phyloP scores from a whole-genome alignment of 2,797 vertebrate species.

The Todus mexicanus region DNA sequence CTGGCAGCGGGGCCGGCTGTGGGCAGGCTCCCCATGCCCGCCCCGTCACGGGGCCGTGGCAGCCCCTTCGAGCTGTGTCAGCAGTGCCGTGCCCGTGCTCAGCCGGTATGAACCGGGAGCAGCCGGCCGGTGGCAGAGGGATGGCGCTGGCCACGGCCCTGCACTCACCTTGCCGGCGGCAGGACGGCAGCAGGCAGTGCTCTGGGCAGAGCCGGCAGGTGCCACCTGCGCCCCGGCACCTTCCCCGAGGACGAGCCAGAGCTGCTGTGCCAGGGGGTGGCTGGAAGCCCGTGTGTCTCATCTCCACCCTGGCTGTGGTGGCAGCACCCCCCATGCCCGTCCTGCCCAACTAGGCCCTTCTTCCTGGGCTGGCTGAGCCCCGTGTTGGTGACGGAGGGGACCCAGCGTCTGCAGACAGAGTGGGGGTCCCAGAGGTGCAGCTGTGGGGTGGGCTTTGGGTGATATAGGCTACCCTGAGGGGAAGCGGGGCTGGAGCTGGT shows the following conservation, averaged over 20 bases:
- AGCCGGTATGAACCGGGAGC: neutral
- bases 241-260: neutral
- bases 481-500: neutral
- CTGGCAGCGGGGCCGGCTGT: too few relatives aligned
- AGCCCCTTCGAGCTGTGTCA: too few relatives aligned
- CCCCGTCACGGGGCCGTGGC: neutral
- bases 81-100: too few relatives aligned
- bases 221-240: neutral
- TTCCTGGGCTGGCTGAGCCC: neutral
- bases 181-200: neutral
- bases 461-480: rapidly evolving
- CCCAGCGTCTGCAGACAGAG: neutral
- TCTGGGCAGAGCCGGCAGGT: neutral
- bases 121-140: neutral
- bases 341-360: neutral
- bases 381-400: neutral
- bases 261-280: neutral
- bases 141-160: neutral
- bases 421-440: neutral
- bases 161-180: neutral
- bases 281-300: neutral
- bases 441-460: neutral
- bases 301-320: neutral
- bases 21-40: neutral
- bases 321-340: neutral